Base-by-base conservation (phyloP, 2,888 invertebrate genomes). In the Onchidella celtica region DNA sequence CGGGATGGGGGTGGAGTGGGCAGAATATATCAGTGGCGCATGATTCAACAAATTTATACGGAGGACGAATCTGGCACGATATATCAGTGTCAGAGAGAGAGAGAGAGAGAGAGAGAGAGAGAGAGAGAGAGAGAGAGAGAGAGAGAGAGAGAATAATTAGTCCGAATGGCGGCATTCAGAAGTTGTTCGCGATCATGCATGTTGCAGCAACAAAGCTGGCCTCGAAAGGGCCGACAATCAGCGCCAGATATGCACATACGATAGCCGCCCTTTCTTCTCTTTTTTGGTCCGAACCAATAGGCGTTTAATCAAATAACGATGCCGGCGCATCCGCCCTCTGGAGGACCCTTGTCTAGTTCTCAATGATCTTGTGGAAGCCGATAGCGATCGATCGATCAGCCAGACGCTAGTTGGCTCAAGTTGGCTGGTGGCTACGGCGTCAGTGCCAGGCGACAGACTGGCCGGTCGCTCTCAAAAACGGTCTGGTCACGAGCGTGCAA, bases 221-320 rank as follows among this genome's bases (percentile, higher is more conserved):
- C 9, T 17, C 1, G 38, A 32, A 61, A n/a, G n/a, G n/a, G n/a
- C n/a, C n/a, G 36, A n/a, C 61, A 38, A 38, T 36, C 17, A n/a
- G 3, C 27, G 36, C 34, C 24, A n/a, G 34, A 72, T 59, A 72
- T 57, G 59, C 72, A 36, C 38, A 59, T 73, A 57, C 59, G 24
- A 24, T 61, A 34, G 57, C 59, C 73, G n/a, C n/a, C n/a, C n/a
- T n/a, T n/a, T n/a, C n/a, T n/a, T n/a, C n/a, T n/a, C n/a, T n/a
- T 38, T 34, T 9, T 24, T 61, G 61, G 36, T 73, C 73, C 24
- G 11, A 14, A 2, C 36, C 29, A 61, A 61, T 73, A 73, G 36
- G 61, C 59, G 29, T 73, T 38, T 73, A 73, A 73, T 73, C 73
- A 73, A 73, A 73, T 73, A 36, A 61, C 73, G 61, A 61, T 59